Evolutionary conservation across 2,888 invertebrate species (phyloP).

Genomic region (Drosophila meridiana): DNA sequence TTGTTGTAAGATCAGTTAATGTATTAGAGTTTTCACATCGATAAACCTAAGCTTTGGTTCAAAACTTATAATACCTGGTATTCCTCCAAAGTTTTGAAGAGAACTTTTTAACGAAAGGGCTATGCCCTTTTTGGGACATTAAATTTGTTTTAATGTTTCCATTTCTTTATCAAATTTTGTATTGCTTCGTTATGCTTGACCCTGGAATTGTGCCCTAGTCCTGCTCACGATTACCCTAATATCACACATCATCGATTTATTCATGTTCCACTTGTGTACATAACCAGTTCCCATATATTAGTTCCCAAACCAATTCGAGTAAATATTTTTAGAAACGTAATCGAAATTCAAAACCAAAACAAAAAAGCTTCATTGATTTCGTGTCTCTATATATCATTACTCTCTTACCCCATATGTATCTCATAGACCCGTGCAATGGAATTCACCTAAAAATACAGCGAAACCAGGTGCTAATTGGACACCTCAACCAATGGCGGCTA

Average conservation of each 20-base stretch:
- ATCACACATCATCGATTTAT: constrained; percentile 5
- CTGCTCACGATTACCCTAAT: constrained; percentile 1
- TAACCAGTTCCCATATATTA: constrained; percentile 29
- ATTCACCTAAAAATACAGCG: constrained; percentile 94
- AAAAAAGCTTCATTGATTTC: constrained; percentile 64
- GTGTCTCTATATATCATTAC: constrained; percentile 77
- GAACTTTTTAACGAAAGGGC: neutral
- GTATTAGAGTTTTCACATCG: neutral
- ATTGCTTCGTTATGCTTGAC: neutral
- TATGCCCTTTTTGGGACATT: neutral
- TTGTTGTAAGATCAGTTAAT: neutral
- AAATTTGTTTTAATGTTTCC: neutral
- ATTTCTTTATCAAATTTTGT: too few relatives aligned
- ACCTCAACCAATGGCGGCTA: constrained; percentile 95
- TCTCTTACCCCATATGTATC: constrained; percentile 73
- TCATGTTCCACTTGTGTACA: constrained; percentile 62
- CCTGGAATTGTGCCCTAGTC: neutral
- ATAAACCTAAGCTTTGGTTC: neutral
- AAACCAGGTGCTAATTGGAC: constrained; percentile 93
- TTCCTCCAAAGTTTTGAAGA: neutral
- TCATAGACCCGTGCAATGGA: constrained; percentile 94
- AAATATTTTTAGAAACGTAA: constrained; percentile 40
- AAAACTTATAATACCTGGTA: neutral
- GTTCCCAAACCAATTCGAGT: constrained; percentile 52
- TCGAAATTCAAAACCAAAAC: constrained; percentile 42